Conservation (phyloP, 2,797 vertebrate genomes). For the Allobates femoralis region DNA sequence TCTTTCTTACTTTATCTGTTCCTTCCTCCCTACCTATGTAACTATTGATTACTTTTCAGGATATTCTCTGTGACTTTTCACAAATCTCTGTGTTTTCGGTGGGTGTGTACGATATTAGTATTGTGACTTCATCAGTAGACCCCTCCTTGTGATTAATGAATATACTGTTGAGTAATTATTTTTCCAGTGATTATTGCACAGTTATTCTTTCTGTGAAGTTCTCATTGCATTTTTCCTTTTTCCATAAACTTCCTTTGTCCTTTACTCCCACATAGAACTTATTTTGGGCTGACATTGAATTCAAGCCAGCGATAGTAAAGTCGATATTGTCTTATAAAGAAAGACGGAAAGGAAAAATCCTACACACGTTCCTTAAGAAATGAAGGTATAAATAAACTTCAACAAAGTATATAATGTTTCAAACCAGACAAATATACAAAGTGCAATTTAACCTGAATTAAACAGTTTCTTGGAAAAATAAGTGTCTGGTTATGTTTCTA, state of each 20-base stretch:
- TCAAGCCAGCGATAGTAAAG: conserved; percentile 16
- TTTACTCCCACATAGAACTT: conserved; percentile 51
- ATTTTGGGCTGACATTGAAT: conserved; percentile 49
- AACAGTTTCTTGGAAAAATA: background rate
- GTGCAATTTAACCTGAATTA: background rate
- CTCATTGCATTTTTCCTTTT: conserved; percentile 34
- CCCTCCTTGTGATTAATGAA: conserved; percentile 47
- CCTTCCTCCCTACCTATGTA: background rate
- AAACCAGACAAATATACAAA: background rate
- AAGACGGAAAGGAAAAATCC: conserved; percentile 26
- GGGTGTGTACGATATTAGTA: background rate
- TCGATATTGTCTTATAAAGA: background rate
- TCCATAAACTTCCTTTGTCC: conserved; percentile 48
- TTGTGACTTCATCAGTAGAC: conserved; percentile 48
- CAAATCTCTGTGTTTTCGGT: conserved; percentile 7
- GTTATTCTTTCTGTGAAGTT: conserved; percentile 47
- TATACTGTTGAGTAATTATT: conserved; percentile 48
- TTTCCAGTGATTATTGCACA: conserved; percentile 53
- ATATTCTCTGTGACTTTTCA: background rate
- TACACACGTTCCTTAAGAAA: conserved; percentile 15
- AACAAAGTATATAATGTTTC: background rate
- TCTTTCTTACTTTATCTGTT: too few species aligned
- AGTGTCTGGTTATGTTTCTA: background rate
- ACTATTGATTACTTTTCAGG: background rate
- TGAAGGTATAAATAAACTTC: background rate